phyloP scores from a whole-genome alignment of 2,797 vertebrate genomes.

The Sebastolobus altivelis region DNA sequence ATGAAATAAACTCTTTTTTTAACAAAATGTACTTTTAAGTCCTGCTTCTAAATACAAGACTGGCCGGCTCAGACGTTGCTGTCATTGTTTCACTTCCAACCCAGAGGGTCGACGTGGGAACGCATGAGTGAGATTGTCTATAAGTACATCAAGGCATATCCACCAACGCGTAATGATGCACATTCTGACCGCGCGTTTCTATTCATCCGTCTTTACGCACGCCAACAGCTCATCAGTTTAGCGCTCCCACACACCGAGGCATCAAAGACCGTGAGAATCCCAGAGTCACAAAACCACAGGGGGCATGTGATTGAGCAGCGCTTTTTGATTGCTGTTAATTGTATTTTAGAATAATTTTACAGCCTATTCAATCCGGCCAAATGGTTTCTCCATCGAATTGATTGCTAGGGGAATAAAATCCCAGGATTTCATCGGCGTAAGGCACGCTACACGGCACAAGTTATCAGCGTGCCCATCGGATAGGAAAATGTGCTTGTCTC shows the following conservation, averaged over 20 bases:
- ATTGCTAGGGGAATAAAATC: not conserved
- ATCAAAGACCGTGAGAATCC: not conserved
- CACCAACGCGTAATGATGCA: conserved; percentile 26
- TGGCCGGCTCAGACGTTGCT: not conserved
- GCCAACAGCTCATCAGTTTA: conserved; percentile 6
- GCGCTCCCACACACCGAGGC: not conserved
- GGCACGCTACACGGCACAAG: not conserved
- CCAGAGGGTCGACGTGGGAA: conserved; percentile 11
- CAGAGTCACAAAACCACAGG: not conserved
- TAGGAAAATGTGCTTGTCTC: not conserved
- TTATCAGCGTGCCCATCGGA: not conserved
- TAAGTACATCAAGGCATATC: conserved; percentile 38
- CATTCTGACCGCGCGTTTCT: conserved; percentile 21
- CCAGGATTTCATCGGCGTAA: not conserved
- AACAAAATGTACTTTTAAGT: conserved; percentile 4
- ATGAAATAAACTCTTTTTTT: conserved; percentile 60
- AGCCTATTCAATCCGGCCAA: not conserved
- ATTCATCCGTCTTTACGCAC: conserved; percentile 18
- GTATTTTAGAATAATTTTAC: not conserved
- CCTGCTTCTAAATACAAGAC: not conserved
- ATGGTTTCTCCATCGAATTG: not conserved
- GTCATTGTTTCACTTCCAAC: not conserved
- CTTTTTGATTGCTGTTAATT: not conserved
- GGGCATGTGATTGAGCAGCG: not conserved
- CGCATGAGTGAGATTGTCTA: conserved; percentile 11